phyloP scores from a whole-genome alignment of 2,797 vertebrate genomes.

The Petrocephalus sullivani region DNA sequence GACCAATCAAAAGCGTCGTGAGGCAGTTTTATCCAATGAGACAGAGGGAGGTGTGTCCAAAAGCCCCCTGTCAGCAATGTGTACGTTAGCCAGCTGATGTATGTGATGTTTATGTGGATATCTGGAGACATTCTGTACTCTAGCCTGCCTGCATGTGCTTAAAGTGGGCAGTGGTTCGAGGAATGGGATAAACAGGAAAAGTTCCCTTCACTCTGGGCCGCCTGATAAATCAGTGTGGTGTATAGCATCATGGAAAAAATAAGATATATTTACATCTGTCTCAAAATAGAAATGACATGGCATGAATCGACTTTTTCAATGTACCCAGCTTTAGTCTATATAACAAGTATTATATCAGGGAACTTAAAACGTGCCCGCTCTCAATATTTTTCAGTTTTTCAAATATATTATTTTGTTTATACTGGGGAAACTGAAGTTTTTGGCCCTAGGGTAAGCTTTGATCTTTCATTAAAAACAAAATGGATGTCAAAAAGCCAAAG shows the following conservation, averaged over 20 bases:
- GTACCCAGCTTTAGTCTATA: background rate
- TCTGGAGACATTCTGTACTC: background rate
- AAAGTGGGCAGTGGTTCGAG: background rate
- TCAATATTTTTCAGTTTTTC: background rate
- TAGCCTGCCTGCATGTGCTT: background rate
- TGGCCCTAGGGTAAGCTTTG: background rate
- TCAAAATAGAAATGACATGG: background rate
- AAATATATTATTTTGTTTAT: background rate
- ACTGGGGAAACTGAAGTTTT: background rate
- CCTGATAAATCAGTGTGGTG: background rate
- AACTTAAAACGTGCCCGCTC: background rate
- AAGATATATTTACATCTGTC: background rate
- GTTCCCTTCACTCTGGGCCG: too few species aligned
- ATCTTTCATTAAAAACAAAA: background rate
- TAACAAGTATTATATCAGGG: background rate
- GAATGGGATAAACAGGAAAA: background rate
- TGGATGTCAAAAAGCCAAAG: background rate
- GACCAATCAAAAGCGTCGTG: slow-evolving; percentile 8
- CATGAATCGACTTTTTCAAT: background rate
- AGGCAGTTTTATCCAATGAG: slow-evolving; percentile 1
- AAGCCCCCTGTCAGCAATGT: background rate
- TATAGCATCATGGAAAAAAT: background rate
- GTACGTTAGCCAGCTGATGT: background rate
- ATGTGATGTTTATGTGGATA: background rate
- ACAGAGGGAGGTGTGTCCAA: background rate